Evolutionary conservation across 2,797 vertebrate genomes (phyloP), one percentile per base, ranked within the genome.

Genomic region (Buceros bicornis): DNA sequence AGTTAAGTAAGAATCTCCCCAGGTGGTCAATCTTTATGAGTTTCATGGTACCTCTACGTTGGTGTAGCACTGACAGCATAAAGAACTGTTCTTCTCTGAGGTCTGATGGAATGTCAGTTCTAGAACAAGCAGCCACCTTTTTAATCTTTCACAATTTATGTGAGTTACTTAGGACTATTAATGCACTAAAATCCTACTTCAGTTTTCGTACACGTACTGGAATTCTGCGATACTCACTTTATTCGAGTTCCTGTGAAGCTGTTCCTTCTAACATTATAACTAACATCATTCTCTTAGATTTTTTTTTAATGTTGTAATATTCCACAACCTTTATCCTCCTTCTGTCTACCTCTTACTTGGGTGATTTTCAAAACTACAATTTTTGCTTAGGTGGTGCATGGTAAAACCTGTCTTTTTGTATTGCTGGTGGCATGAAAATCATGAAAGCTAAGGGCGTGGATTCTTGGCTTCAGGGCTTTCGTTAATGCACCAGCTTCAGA

Each of bases 51-150:
- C 69, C 33, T 67, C 28, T 58, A 7, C 0, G 0, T 61, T 58
- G 37, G 25, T 82, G 28, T 21, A 61, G 48, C 2, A 5, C 45
- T 84, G 74, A 37, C 54, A 79, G 62, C 58, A 79, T 50, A 60
- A 90, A 86, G 72, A 76, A 31, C 60, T 82, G 35, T 42, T 89
- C 45, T 94, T 70, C 60, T 85, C 26, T 69, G 84, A 89, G 73
- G 65, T 57, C 60, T 70, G 43, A 4, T 37, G 33, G 70, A 84
- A 53, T 56, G 43, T 50, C 31, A 69, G 47, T 35, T 56, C 57
- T 64, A 33, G 78, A 80, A 78, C 60, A 84, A 84, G 60, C 31
- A 56, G 33, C 26, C 3, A 1, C 25, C 47, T 73, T 87, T 79
- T 67, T 45, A 33, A 64, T 86, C 20, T 77, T 20, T 72, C 53